phyloP scores from a whole-genome alignment of 2,797 vertebrate species.

The Simalia tracyae region DNA sequence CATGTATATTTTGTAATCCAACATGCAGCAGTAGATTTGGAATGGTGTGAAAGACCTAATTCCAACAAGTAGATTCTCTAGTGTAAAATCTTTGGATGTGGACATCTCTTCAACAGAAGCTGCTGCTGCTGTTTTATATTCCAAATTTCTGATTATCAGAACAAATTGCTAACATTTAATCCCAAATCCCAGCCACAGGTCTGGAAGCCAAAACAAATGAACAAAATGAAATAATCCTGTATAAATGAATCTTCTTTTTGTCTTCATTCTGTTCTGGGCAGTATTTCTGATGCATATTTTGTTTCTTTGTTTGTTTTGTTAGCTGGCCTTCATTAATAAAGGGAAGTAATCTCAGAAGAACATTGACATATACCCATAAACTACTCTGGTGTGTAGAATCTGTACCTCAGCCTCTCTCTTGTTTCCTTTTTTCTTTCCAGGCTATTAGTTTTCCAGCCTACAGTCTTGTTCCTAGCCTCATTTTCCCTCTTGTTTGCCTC shows the following conservation, averaged over 20 bases:
- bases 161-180: background rate
- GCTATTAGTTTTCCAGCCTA: slow-evolving; percentile 17
- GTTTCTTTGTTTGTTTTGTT: background rate
- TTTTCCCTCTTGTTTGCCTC: slow-evolving; percentile 18
- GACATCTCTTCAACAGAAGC: too few species aligned
- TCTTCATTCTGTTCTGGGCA: background rate
- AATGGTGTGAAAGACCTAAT: background rate
- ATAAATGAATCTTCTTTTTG: background rate
- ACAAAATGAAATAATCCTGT: background rate
- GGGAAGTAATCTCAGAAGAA: background rate
- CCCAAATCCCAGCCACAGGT: background rate
- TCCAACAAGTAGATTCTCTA: background rate
- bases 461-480: slow-evolving; percentile 4
- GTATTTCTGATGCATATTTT: background rate
- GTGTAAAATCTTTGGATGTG: background rate
- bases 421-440: slow-evolving; percentile 3
- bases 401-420: background rate
- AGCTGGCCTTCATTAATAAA: slow-evolving; percentile 2
- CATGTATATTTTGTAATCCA: background rate
- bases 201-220: background rate
- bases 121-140: background rate
- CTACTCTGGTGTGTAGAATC: background rate
- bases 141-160: background rate
- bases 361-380: background rate
- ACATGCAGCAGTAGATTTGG: background rate